Base-by-base conservation (phyloP, 2,888 invertebrate genomes). In the Diarsia mendica region DNA sequence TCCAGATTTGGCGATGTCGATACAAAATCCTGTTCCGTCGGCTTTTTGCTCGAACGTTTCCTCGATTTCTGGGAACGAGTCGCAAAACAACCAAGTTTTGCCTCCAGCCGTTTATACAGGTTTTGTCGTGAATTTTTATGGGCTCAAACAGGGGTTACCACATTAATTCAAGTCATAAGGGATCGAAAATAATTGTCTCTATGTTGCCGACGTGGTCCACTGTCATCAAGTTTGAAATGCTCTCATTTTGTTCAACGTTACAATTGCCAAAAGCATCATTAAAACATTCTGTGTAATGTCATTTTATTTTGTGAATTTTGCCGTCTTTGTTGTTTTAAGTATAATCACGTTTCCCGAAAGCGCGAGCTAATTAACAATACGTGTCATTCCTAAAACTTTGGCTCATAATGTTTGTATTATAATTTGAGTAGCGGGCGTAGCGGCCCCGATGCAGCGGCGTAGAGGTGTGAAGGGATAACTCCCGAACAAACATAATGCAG, bases 61-160 rank as follows among this genome's bases (percentile, higher is more conserved):
- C 95, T 92, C 94, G 92, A 93, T 93, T 96, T 96, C 96, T 94
- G 93, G 95, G 96, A 96, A 96, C 95, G 91, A 88, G 89, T 88
- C 90, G 92, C 92, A 94, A 95, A 95, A 95, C 94, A 93, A 94
- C 92, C 90, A 92, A 93, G 90, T 92, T 93, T 93, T 90, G 94
- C 95, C 95, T 92, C 93, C 94, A 94, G 95, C 92, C 93, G 91
- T 92, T 94, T 93, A 95, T 95, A 95, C 96, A 91, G 95, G 96
- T 96, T 96, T 95, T 94, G 93, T 94, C 93, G 92, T 95, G 94
- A 94, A 95, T 95, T 95, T 95, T 96, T 95, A 95, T 94, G 93
- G 91, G 83, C 92, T 89, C 93, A 90, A 92, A 92, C 92, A 89
- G 88, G 90, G 91, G 91, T 93, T 92, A 92, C 91, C 82, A 85